Evolutionary conservation across 2,888 invertebrate species (phyloP).

Genomic region (Bugula neritina): DNA sequence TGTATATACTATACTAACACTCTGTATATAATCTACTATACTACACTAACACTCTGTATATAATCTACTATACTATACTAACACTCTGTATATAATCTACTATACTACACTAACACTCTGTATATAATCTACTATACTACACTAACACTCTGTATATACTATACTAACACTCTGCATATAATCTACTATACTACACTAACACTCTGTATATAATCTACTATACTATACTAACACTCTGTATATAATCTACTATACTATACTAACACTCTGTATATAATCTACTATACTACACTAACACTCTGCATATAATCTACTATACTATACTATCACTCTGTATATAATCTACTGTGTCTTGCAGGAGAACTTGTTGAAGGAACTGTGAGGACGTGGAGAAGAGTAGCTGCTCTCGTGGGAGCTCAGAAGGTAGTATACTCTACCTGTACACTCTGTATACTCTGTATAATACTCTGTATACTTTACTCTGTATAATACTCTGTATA

Average conservation of each 20-base stretch:
- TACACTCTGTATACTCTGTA: too few relatives aligned
- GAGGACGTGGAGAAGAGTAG: slow-evolving; percentile 19
- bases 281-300: not conserved
- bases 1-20: not conserved
- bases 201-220: not conserved
- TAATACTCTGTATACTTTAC: too few relatives aligned
- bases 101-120: not conserved
- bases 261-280: not conserved
- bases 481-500: too few relatives aligned
- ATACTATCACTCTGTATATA: not conserved
- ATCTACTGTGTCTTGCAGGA: not conserved
- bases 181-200: not conserved
- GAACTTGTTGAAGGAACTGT: not conserved
- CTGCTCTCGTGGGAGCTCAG: not conserved
- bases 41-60: not conserved
- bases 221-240: not conserved
- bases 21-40: not conserved
- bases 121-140: too few relatives aligned
- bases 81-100: not conserved
- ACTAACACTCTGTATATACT: not conserved
- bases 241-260: not conserved
- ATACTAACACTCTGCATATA: too few relatives aligned
- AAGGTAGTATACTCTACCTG: too few relatives aligned
- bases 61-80: not conserved
- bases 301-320: not conserved